Base-by-base conservation (phyloP, 2,113 vertebrate genomes). In the Gracilinanus agilis region DNA sequence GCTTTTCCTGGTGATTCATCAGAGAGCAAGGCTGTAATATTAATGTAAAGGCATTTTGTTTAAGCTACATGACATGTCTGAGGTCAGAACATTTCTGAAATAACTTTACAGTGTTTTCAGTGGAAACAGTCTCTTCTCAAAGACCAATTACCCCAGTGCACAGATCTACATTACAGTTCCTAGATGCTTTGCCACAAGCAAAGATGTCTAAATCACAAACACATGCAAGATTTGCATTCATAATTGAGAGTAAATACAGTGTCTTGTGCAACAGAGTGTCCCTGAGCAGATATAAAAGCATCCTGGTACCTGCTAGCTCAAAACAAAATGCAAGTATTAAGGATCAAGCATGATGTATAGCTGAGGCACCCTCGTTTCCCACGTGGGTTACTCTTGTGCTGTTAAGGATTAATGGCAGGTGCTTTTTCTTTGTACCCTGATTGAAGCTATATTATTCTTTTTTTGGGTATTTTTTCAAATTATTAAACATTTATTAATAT, bases 81-180 rank as follows among this genome's bases (percentile, higher is more conserved):
- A 97, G 95, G 95, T 97, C 96, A 98, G 96, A 97, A 61, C 93
- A 97, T 97, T 98, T 96, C 96, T 97, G 95, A 97, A 98, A 97
- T 96, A 94, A 96, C 94, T 97, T 97, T 93, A 94, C 94, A 96
- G 55, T 94, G 96, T 97, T 97, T 97, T 97, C 95, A 98, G 94
- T 98, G 95, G 94, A 95, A 97, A 96, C 93, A 98, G 95, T 96
- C 96, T 97, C 97, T 97, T 94, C 95, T 96, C 96, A 93, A 97
- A 97, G 94, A 54, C 88, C 93, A 96, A 95, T 94, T 95, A 97
- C 95, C 95, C 96, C 11, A 96, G 96, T 88, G 93, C 95, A 96
- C 55, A 91, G 83, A n/a, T 94, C 94, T 97, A 93, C 95, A 92
- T 95, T 95, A 95, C 88, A 94, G 88, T 92, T 97, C 96, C 96